Percentiles rank a stretch among this genome's conserved stretches.
Evolutionary conservation across 2,888 invertebrate genomes (phyloP).

Genomic region (Folsomia candida): DNA sequence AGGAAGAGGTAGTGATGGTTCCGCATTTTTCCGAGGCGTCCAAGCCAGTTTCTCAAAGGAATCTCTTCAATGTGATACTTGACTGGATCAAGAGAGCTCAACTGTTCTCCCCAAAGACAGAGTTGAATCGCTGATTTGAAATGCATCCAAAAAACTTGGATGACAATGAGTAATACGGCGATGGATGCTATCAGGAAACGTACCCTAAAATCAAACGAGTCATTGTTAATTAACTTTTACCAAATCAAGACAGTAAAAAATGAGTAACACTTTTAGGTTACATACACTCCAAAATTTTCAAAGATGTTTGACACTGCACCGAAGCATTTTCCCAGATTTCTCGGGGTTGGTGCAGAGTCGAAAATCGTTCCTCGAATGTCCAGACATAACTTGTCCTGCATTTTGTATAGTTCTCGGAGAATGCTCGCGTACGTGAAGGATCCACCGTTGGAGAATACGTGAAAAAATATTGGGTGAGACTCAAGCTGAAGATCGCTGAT

Average conservation of each 20-base stretch:
- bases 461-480: constrained; percentile 70
- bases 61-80: constrained; percentile 12
- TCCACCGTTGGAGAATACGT: constrained; percentile 75
- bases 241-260: background rate
- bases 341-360: constrained; percentile 69
- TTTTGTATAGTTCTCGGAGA: constrained; percentile 28
- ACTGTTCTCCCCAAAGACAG: constrained; percentile 52
- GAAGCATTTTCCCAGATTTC: constrained; percentile 61
- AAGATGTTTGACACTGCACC: constrained; percentile 63
- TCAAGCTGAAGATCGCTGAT: constrained; percentile 64
- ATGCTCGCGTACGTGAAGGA: constrained; percentile 69
- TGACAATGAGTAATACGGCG: constrained; percentile 35
- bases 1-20: constrained; percentile 58
- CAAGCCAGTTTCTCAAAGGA: constrained; percentile 47
- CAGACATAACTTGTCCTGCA: constrained; percentile 27
- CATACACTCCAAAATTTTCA: constrained; percentile 54
- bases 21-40: constrained; percentile 31
- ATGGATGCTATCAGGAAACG: constrained; percentile 32
- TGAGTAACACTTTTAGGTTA: constrained; percentile 26
- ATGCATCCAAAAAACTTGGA: constrained; percentile 44
- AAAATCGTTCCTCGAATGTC: constrained; percentile 66
- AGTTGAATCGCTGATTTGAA: constrained; percentile 33
- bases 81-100: constrained; percentile 61
- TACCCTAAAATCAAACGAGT: constrained; percentile 29
- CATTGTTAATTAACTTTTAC: too few relatives aligned